Percentiles rank a stretch among this genome's conserved stretches.
phyloP scores from a whole-genome alignment of 2,797 vertebrate genomes.

The Neosalanx taihuensis region DNA sequence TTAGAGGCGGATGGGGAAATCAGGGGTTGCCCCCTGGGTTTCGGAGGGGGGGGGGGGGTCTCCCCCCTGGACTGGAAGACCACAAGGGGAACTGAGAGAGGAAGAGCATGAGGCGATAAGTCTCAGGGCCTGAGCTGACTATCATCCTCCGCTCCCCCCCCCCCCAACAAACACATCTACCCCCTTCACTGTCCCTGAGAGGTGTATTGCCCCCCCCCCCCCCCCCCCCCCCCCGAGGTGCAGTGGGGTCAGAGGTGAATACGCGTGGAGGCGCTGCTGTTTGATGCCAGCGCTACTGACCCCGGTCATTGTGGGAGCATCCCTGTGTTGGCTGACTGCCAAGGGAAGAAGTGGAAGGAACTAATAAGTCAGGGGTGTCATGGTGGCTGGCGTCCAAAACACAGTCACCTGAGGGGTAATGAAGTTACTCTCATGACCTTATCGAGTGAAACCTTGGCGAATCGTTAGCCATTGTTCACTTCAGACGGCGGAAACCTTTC shows the following conservation, averaged over 20 bases:
- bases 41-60: background rate
- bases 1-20: slow-evolving; percentile 21
- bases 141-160: slow-evolving; percentile 16
- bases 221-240: background rate
- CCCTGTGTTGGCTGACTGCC: slow-evolving; percentile 53
- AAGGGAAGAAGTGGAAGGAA: slow-evolving; percentile 64
- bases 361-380: slow-evolving; percentile 61
- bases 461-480: background rate
- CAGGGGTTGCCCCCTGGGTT: slow-evolving; percentile 10
- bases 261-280: slow-evolving; percentile 11
- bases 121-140: slow-evolving; percentile 44
- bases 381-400: slow-evolving; percentile 45
- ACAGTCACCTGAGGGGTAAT: slow-evolving; percentile 43
- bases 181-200: background rate
- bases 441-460: slow-evolving; percentile 7
- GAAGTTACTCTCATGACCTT: slow-evolving; percentile 20
- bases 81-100: slow-evolving; percentile 25
- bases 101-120: slow-evolving; percentile 43
- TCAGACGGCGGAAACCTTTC: background rate
- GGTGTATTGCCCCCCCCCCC: background rate
- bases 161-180: background rate
- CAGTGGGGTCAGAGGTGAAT: background rate
- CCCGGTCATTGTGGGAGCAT: slow-evolving; percentile 56
- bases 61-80: slow-evolving; percentile 10
- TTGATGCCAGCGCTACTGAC: slow-evolving; percentile 44